Evolutionary conservation across 2,797 vertebrate genomes (phyloP).

Genomic region (Neopelma chrysocephalum): DNA sequence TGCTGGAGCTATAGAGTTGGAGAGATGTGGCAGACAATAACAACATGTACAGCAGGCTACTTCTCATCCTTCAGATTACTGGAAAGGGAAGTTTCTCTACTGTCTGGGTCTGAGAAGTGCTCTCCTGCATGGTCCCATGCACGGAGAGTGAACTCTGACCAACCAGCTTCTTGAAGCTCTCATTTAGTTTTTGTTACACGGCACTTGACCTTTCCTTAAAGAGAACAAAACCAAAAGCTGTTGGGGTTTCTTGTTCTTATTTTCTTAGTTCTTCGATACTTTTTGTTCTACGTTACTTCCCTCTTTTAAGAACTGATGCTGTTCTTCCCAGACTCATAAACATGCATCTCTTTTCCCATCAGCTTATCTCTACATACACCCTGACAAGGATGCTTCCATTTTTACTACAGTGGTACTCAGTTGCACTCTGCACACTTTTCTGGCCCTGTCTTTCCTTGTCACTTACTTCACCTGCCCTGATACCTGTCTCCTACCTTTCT

Average conservation of each 20-base stretch:
- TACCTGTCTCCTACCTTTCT: neutral
- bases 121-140: neutral
- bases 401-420: neutral
- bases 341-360: neutral
- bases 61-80: neutral
- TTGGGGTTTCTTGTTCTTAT: neutral
- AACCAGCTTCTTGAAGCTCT: neutral
- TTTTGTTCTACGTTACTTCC: neutral
- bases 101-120: neutral
- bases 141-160: neutral
- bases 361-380: fast-evolving
- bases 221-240: neutral
- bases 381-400: neutral
- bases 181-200: neutral
- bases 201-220: neutral
- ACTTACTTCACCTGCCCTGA: neutral
- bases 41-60: neutral
- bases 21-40: neutral
- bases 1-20: neutral
- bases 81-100: neutral
- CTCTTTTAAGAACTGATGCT: neutral
- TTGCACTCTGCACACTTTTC: neutral
- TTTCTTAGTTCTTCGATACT: neutral
- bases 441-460: neutral
- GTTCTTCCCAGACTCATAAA: neutral